Conservation (phyloP, 2,888 invertebrate genomes). For the Himalopsyche japonica region DNA sequence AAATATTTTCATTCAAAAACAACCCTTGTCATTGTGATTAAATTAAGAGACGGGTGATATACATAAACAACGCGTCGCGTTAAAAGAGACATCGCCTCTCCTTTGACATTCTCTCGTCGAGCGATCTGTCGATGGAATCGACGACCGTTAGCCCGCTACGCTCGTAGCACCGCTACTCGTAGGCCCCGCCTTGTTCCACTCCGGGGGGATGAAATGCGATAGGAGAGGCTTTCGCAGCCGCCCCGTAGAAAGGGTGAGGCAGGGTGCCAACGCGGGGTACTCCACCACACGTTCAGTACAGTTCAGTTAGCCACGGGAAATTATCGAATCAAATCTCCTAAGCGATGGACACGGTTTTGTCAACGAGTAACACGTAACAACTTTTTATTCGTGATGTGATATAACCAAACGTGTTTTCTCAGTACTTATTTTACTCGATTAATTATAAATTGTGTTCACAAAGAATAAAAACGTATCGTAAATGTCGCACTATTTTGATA, state of each 20-base stretch:
- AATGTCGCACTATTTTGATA: too few species aligned
- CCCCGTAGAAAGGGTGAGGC: background rate
- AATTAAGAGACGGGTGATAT: background rate
- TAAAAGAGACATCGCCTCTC: background rate
- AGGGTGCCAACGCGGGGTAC: background rate
- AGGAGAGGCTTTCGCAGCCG: background rate
- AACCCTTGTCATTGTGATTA: background rate
- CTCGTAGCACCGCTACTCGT: background rate
- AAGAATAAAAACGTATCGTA: background rate
- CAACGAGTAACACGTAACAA: background rate
- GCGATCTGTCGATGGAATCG: background rate
- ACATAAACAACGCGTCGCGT: background rate
- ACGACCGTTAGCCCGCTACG: background rate
- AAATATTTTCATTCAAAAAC: background rate
- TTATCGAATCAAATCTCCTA: background rate
- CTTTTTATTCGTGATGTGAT: background rate
- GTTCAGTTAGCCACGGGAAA: background rate
- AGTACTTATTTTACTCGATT: background rate
- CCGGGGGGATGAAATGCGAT: background rate
- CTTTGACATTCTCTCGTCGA: background rate
- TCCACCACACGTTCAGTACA: background rate
- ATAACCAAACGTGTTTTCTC: background rate
- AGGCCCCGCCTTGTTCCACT: background rate
- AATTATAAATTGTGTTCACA: too few species aligned
- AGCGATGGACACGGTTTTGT: background rate